These are phyloP conservation scores for Alitta virens DNA, from an alignment of 2,888 invertebrate genomes.

Conservation along the genomic window DNA sequence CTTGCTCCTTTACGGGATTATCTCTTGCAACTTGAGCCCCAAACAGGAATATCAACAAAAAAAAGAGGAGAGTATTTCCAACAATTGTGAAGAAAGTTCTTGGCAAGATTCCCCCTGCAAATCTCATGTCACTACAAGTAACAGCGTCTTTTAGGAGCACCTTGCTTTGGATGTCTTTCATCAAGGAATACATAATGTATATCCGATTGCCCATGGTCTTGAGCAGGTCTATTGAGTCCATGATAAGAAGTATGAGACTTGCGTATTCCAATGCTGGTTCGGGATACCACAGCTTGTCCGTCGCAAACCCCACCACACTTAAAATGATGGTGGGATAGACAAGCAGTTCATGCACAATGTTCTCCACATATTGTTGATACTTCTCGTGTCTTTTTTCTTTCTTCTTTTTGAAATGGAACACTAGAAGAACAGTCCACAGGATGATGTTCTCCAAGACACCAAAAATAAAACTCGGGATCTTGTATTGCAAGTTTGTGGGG, in stretches of 20 bases:
- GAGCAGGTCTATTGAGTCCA: conserved; percentile 18
- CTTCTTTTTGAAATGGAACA: not conserved
- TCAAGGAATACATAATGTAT: conserved; percentile 20
- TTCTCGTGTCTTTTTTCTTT: conserved; percentile 8
- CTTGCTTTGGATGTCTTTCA: conserved; percentile 16
- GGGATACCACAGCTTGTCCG: conserved; percentile 18
- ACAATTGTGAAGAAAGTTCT: conserved; percentile 20
- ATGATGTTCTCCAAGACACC: conserved; percentile 17
- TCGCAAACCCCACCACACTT: conserved; percentile 20
- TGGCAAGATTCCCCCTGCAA: conserved; percentile 5
- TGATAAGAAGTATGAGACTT: conserved; percentile 16
- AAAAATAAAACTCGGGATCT: conserved; percentile 15
- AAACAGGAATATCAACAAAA: conserved; percentile 12
- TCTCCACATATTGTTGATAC: conserved; percentile 25
- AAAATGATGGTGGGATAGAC: conserved; percentile 21
- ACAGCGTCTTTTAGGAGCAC: not conserved
- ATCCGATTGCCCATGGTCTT: conserved; percentile 17
- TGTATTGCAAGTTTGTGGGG: conserved; percentile 12
- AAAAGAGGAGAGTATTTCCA: conserved; percentile 17
- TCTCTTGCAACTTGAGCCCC: conserved; percentile 19
- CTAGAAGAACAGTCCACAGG: not conserved
- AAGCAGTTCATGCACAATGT: conserved; percentile 22
- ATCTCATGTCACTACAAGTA: not conserved
- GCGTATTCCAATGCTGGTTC: conserved; percentile 1
- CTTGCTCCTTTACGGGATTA: conserved; percentile 5